Evolutionary conservation across 2,888 invertebrate genomes (phyloP), one percentile per base, ranked within the genome.

Genomic region (Spilarctia lutea): DNA sequence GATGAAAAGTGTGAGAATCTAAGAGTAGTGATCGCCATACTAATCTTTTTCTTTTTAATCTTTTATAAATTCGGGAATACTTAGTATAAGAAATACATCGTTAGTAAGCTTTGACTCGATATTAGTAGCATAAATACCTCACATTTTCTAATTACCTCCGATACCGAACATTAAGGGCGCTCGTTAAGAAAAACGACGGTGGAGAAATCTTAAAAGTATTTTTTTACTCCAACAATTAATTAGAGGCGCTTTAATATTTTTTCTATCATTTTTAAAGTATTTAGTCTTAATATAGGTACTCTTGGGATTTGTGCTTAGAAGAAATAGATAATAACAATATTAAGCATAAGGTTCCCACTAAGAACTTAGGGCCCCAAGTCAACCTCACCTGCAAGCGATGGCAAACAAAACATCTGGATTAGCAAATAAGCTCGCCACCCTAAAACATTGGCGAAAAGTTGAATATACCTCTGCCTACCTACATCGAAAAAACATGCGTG

Each of bases 111-210:
- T 69, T 42, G 33, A 24, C 48, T 33, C 3, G 30, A n/a, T 33
- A 65, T 71, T 65, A 71, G 65, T 45, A 33, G n/a, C n/a, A 30
- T 18, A 72, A 66, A n/a, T n/a, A 81, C 73, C 73, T 70, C 48
- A 13, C 30, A 68, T 60, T 69, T 73, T 74, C 75, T 81, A 81
- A 81, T 81, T 81, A 83, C 79, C 70, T 67, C 33, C 65, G 27
- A 42, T 48, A 72, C 45, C 56, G 67, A 71, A 13, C 60, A 76
- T 68, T 81, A 71, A 82, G 76, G 76, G 69, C 24, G 69, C 84
- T 83, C 81, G 82, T 82, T 83, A 82, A 81, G 84, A 79, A 83
- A 81, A 82, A 79, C 71, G 81, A 78, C 45, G 69, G 71, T 75
- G 76, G 75, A 82, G 71, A 82, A 72, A 68, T 71, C 35, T 73